Evolutionary conservation across 2,888 invertebrate species (phyloP).

Genomic region (Macrosoma leucophasiata): DNA sequence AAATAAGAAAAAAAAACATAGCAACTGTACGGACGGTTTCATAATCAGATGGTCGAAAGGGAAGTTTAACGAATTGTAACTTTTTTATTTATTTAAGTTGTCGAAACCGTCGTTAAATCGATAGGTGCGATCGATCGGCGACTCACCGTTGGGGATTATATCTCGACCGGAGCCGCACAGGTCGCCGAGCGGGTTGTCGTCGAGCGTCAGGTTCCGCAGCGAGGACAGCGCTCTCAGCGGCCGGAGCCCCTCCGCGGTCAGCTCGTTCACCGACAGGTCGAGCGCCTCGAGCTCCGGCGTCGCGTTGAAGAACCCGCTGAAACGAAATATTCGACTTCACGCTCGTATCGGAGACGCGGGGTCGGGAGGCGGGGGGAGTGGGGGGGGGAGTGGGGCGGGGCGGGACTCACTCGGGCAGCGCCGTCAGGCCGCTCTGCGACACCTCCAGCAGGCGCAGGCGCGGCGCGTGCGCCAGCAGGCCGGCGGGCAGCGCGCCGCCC

Average conservation of each 20-base stretch:
- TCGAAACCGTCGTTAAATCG: no score
- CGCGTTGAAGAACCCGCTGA: constrained; percentile 19
- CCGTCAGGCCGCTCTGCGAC: constrained; percentile 15
- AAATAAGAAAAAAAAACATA: no score
- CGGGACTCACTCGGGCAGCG: constrained; percentile 17
- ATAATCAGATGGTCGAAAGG: no score
- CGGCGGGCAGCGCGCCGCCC: constrained; percentile 14
- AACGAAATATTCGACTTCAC: neutral
- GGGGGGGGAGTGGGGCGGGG: neutral
- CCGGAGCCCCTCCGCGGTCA: constrained; percentile 19
- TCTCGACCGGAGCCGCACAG: constrained; percentile 16
- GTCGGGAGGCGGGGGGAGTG: no score
- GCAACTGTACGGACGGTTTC: neutral
- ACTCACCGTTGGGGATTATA: constrained; percentile 17
- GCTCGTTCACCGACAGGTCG: constrained; percentile 16
- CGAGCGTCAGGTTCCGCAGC: constrained; percentile 21
- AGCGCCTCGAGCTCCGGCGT: constrained; percentile 19
- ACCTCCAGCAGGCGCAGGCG: constrained; percentile 19
- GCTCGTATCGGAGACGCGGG: no score
- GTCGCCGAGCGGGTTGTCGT: constrained; percentile 30
- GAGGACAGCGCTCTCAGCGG: constrained; percentile 16
- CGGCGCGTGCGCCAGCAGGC: constrained; percentile 18
- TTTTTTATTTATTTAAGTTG: no score
- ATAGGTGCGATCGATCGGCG: no score
- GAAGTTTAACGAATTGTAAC: no score